These are phyloP conservation scores for Sipunculus nudus DNA, from an alignment of 2,888 invertebrate genomes.

Conservation along the genomic window DNA sequence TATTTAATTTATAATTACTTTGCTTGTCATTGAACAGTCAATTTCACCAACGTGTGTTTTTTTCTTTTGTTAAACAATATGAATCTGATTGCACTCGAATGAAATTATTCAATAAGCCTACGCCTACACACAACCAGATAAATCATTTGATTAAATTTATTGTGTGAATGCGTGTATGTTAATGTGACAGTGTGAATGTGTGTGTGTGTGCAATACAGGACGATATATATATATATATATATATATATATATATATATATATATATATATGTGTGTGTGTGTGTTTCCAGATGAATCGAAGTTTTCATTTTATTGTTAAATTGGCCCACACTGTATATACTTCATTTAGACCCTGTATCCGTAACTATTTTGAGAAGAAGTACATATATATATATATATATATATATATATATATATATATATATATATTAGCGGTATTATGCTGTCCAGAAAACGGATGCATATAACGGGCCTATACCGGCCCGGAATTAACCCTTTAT, in stretches of 20 bases:
- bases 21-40: no score
- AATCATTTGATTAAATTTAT: no score
- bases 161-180: slow-evolving; percentile 10
- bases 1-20: no score
- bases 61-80: no score
- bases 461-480: no score
- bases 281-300: background rate
- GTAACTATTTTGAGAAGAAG: background rate
- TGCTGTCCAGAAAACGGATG: no score
- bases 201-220: slow-evolving; percentile 11
- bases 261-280: slow-evolving; percentile 8
- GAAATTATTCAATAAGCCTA: no score
- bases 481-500: no score
- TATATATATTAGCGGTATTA: no score
- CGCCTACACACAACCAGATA: no score
- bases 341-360: background rate
- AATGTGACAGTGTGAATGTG: slow-evolving; percentile 12
- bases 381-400: slow-evolving; percentile 16
- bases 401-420: slow-evolving; percentile 10
- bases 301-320: background rate
- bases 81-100: no score
- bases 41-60: no score
- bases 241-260: slow-evolving; percentile 7
- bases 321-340: background rate
- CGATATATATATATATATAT: slow-evolving; percentile 14